phyloP scores from a whole-genome alignment of 1,140 invertebrate species.

The Meloidogyne floridensis region DNA sequence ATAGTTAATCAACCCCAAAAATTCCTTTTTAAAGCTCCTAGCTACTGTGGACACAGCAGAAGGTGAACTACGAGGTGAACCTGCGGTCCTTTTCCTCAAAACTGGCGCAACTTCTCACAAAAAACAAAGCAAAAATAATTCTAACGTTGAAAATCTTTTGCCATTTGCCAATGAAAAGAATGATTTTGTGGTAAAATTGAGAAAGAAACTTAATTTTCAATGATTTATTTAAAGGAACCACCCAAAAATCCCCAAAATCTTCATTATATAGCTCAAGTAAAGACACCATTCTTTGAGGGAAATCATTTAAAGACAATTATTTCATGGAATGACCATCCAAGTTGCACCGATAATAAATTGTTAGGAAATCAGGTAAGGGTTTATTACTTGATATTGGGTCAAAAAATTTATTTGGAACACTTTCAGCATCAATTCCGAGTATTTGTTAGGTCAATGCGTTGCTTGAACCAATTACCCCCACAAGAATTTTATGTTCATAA shows the following conservation, averaged over 20 bases:
- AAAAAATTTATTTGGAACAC: neutral
- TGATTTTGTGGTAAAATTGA: slow-evolving; percentile 8
- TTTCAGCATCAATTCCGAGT: slow-evolving; percentile 38
- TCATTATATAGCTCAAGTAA: slow-evolving; percentile 43
- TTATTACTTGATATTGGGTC: too few species aligned
- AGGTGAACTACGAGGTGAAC: slow-evolving; percentile 57
- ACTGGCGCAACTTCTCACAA: slow-evolving; percentile 1
- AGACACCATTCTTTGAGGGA: slow-evolving; percentile 43
- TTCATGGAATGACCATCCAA: slow-evolving; percentile 48
- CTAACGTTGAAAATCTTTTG: neutral
- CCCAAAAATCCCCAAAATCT: neutral
- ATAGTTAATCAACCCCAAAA: neutral
- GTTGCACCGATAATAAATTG: slow-evolving; percentile 29
- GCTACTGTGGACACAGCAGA: slow-evolving; percentile 57
- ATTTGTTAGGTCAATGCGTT: slow-evolving; percentile 33
- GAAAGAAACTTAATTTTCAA: neutral
- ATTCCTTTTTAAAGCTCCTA: slow-evolving; percentile 43
- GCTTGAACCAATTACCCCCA: slow-evolving; percentile 34
- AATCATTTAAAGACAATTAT: slow-evolving; percentile 32
- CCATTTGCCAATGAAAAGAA: neutral
- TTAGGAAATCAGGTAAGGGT: neutral
- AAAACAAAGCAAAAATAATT: neutral
- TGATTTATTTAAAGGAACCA: neutral
- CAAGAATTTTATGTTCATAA: slow-evolving; percentile 40
- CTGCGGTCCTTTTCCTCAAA: slow-evolving; percentile 42